These are phyloP conservation scores for Slavum lentiscoides DNA, from an alignment of 2,888 invertebrate species.

Conservation along the genomic window DNA sequence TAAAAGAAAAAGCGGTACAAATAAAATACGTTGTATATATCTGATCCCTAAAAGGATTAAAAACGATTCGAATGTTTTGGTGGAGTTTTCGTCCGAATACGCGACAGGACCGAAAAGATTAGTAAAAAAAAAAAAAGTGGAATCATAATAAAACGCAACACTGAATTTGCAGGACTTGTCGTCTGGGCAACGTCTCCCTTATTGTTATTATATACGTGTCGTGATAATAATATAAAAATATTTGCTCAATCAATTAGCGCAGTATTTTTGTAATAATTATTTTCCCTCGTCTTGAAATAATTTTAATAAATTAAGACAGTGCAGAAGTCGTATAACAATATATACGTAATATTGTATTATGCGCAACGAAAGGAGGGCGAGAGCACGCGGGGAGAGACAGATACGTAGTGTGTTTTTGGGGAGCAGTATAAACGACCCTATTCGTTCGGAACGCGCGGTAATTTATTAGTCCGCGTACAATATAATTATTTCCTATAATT, in stretches of 20 bases:
- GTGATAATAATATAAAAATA: constrained; percentile 1
- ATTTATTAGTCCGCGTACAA: constrained; percentile 2
- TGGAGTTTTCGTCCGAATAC: too few species aligned
- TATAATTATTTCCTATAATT: constrained; percentile 14
- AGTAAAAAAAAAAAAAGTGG: too few species aligned
- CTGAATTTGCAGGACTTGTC: too few species aligned
- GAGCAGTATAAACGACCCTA: background rate
- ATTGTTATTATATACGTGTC: too few species aligned
- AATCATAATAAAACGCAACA: too few species aligned
- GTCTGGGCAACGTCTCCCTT: too few species aligned
- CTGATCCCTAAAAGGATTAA: too few species aligned
- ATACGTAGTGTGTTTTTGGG: background rate
- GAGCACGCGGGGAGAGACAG: background rate
- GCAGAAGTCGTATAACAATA: background rate
- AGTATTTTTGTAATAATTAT: constrained; percentile 3
- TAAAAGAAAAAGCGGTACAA: too few species aligned
- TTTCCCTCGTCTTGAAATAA: background rate
- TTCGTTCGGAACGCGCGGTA: background rate
- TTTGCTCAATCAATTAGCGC: background rate
- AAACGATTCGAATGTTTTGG: too few species aligned
- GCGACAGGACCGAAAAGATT: too few species aligned
- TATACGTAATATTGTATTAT: too few species aligned
- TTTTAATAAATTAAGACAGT: constrained; percentile 15
- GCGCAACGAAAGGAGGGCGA: background rate
- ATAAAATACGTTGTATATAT: too few species aligned